Percentiles rank a stretch among this genome's conserved stretches.
These are phyloP conservation scores for Collichthys lucidus DNA, from an alignment of 2,113 vertebrate species.

Conservation along the genomic window DNA sequence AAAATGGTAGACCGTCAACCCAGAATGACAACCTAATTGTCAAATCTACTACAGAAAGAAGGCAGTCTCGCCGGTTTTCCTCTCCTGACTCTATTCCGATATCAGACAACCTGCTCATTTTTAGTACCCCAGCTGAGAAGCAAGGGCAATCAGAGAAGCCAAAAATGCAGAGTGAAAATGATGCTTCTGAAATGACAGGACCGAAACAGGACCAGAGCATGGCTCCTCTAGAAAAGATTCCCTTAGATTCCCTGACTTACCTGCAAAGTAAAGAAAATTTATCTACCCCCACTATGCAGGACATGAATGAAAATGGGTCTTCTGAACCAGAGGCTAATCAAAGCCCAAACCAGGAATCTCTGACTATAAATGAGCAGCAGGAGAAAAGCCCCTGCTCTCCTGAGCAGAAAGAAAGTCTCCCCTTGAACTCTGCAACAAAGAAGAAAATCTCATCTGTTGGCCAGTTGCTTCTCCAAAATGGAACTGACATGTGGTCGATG, in stretches of 20 bases:
- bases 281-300: neutral
- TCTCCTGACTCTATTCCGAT: slow-evolving; percentile 10
- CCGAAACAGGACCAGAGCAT: neutral
- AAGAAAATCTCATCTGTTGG: neutral
- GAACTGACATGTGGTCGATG: neutral
- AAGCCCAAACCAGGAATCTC: slow-evolving; percentile 58
- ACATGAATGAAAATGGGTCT: slow-evolving; percentile 43
- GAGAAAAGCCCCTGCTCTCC: slow-evolving; percentile 1
- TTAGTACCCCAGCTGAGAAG: slow-evolving; percentile 18
- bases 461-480: neutral
- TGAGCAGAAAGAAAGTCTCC: neutral
- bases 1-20: neutral
- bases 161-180: neutral
- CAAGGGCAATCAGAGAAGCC: neutral
- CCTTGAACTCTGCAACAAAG: neutral
- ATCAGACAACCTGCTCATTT: slow-evolving; percentile 31
- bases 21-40: neutral
- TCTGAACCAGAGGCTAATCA: slow-evolving; percentile 61
- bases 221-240: neutral
- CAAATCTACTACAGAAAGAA: neutral
- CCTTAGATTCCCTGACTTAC: neutral
- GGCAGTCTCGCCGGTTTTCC: neutral
- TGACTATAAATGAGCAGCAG: neutral
- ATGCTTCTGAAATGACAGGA: neutral
- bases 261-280: too few species aligned